Evolutionary conservation across 1,140 invertebrate genomes (phyloP).

Genomic region (Bombus sylvicola): DNA sequence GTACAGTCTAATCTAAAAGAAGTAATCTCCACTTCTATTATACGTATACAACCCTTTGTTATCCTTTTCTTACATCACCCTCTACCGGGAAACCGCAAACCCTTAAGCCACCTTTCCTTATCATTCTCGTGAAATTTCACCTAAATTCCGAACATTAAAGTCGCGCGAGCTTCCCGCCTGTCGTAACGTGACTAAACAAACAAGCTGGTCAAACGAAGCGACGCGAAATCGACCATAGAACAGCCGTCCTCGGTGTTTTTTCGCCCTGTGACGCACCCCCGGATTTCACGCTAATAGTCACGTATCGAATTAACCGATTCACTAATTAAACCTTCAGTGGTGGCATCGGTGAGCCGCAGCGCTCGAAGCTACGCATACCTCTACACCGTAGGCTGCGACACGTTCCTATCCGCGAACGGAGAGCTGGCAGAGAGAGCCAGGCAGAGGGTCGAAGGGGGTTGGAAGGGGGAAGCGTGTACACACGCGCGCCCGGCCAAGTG

Average conservation of each 20-base stretch:
- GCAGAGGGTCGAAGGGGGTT: background rate
- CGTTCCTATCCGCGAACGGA: background rate
- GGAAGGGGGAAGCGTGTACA: slow-evolving; percentile 1
- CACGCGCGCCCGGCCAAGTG: background rate
- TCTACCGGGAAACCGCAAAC: no score
- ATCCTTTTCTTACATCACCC: background rate
- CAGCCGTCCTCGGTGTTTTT: slow-evolving; percentile 1
- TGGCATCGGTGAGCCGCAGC: slow-evolving; percentile 65
- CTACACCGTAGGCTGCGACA: slow-evolving; percentile 36
- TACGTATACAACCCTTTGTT: background rate
- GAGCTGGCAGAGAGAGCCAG: background rate
- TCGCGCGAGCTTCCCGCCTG: background rate
- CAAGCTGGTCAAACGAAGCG: background rate
- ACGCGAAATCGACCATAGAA: background rate
- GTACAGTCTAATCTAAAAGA: no score
- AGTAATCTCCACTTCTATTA: no score
- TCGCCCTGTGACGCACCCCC: slow-evolving; percentile 23
- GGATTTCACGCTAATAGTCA: slow-evolving; percentile 68
- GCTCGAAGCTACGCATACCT: slow-evolving; percentile 64
- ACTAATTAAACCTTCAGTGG: slow-evolving; percentile 71
- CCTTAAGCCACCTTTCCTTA: background rate
- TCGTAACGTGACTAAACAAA: background rate
- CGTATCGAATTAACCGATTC: slow-evolving; percentile 71
- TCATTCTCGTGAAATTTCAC: background rate
- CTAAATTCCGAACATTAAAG: background rate